These are phyloP conservation scores for Drosophila eugracilis DNA, from an alignment of 1,140 invertebrate species.

Conservation along the genomic window DNA sequence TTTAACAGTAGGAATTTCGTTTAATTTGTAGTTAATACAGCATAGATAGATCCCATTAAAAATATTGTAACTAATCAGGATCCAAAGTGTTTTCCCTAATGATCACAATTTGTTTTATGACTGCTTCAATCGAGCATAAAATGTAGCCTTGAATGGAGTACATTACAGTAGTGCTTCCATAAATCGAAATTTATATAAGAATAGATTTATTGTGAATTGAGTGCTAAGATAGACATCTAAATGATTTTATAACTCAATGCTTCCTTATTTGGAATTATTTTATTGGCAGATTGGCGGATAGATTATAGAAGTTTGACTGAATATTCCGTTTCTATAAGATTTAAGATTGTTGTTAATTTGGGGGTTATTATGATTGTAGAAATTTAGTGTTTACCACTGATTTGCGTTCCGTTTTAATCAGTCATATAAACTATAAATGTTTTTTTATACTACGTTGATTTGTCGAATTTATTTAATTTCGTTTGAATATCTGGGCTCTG, in stretches of 20 bases:
- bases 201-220: neutral
- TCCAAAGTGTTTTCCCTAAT: neutral
- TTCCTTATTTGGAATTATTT: neutral
- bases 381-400: neutral
- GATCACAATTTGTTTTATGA: neutral
- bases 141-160: neutral
- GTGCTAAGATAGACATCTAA: too few species aligned
- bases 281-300: too few species aligned
- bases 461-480: neutral
- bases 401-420: neutral
- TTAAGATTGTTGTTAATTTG: neutral
- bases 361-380: neutral
- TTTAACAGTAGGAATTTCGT: too few species aligned
- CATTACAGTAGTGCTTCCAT: neutral
- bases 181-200: neutral
- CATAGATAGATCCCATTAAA: neutral
- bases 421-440: neutral
- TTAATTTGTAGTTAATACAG: neutral
- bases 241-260: neutral
- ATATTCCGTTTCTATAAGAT: neutral
- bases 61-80: neutral
- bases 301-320: neutral
- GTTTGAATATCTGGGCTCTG: neutral
- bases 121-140: neutral
- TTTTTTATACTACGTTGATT: too few species aligned